Conservation (phyloP, 2,888 invertebrate genomes). For the Augochlorella aurata region DNA sequence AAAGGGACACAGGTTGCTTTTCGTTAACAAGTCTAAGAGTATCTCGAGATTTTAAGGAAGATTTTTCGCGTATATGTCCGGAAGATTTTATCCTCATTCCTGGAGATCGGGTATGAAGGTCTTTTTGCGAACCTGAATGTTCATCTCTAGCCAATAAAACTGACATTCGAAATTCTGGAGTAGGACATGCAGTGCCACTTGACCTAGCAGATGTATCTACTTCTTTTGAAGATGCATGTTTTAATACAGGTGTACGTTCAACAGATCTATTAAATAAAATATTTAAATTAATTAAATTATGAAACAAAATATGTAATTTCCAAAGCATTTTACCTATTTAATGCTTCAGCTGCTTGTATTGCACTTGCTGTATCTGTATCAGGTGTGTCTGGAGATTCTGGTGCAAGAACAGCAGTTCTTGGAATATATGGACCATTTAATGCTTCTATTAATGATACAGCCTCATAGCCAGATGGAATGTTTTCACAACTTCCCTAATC, state of each 20-base stretch:
- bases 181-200: slow-evolving; percentile 77
- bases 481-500: slow-evolving; percentile 89
- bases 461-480: slow-evolving; percentile 96
- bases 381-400: slow-evolving; percentile 83
- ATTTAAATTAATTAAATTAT: slow-evolving; percentile 13
- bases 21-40: slow-evolving; percentile 86
- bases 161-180: slow-evolving; percentile 87
- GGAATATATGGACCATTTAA: slow-evolving; percentile 93
- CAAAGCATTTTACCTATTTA: slow-evolving; percentile 83
- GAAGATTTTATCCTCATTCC: slow-evolving; percentile 74
- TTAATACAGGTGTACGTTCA: slow-evolving; percentile 77
- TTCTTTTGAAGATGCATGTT: slow-evolving; percentile 76
- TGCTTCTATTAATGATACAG: slow-evolving; percentile 96
- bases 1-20: slow-evolving; percentile 80
- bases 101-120: slow-evolving; percentile 78
- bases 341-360: slow-evolving; percentile 87
- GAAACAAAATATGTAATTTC: slow-evolving; percentile 7
- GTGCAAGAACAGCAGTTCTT: slow-evolving; percentile 81
- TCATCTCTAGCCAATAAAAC: slow-evolving; percentile 88
- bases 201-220: slow-evolving; percentile 75
- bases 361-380: slow-evolving; percentile 86
- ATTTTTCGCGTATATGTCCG: slow-evolving; percentile 78
- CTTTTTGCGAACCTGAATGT: slow-evolving; percentile 79
- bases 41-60: slow-evolving; percentile 81
- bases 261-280: slow-evolving; percentile 69